phyloP scores from a whole-genome alignment of 1,140 invertebrate species.

The Zaprionus camerounensis region DNA sequence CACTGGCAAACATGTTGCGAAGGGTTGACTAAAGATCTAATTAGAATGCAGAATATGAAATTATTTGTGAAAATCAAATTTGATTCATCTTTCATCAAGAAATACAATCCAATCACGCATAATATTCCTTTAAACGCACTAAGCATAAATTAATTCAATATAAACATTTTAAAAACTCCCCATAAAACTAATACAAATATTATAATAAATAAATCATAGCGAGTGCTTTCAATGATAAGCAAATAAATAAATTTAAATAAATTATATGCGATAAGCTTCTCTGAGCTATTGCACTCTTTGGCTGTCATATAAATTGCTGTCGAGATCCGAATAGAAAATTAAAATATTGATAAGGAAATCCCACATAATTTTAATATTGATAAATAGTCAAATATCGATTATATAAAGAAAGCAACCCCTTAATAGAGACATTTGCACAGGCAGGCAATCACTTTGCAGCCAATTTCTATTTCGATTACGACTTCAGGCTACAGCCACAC shows the following conservation, averaged over 20 bases:
- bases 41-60: constrained; percentile 12
- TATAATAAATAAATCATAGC: constrained; percentile 11
- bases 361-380: constrained; percentile 60
- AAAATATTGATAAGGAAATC: constrained; percentile 68
- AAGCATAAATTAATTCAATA: neutral
- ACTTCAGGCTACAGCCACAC: constrained; percentile 5
- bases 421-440: constrained; percentile 18
- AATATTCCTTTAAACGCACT: neutral
- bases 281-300: constrained; percentile 41
- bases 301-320: constrained; percentile 42
- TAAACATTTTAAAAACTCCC: neutral
- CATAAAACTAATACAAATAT: neutral
- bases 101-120: neutral
- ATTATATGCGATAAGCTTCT: constrained; percentile 1
- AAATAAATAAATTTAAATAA: constrained; percentile 28
- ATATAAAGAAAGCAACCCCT: neutral
- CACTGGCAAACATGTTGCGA: constrained; percentile 1
- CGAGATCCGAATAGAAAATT: constrained; percentile 25
- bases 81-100: neutral
- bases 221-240: constrained; percentile 9
- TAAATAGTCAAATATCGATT: constrained; percentile 14
- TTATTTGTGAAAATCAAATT: neutral
- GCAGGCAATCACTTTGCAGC: neutral
- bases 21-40: constrained; percentile 26
- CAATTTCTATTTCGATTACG: neutral